Conservation (phyloP, 2,113 vertebrate species). For the Nipponia nippon region DNA sequence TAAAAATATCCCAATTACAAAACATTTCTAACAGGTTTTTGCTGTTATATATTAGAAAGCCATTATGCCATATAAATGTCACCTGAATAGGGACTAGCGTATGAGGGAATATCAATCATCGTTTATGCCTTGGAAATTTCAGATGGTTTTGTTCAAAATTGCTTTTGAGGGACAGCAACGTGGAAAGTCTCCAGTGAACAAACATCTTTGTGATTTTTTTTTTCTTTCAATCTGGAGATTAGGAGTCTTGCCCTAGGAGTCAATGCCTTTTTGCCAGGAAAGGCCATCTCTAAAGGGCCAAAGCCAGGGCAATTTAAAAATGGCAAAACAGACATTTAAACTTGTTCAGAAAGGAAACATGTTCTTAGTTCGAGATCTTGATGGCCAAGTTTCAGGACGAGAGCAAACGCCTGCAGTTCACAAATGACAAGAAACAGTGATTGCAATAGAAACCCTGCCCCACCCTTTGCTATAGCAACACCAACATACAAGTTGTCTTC, state of each 20-base stretch:
- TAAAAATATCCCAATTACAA: not conserved
- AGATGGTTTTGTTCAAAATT: not conserved
- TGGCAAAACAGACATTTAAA: not conserved
- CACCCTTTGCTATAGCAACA: constrained; percentile 9
- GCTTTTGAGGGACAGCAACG: not conserved
- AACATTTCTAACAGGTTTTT: not conserved
- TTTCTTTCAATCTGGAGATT: not conserved
- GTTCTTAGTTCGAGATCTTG: not conserved
- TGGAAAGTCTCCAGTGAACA: not conserved
- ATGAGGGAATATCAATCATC: not conserved
- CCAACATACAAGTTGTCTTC: not conserved
- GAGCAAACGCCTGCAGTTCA: not conserved
- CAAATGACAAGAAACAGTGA: not conserved
- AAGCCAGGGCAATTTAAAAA: not conserved
- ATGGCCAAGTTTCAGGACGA: not conserved
- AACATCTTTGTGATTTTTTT: not conserved
- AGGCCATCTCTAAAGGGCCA: not conserved
- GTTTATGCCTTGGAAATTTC: not conserved
- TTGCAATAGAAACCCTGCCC: not conserved
- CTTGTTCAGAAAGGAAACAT: not conserved
- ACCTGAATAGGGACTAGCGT: not conserved
- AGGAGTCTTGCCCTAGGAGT: not conserved
- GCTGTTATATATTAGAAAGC: not conserved
- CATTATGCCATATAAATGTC: not conserved
- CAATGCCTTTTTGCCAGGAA: not conserved